Evolutionary conservation across 92 coral and sea anemone genomes (phyloP).

Genomic region (Pocillopora grandis): DNA sequence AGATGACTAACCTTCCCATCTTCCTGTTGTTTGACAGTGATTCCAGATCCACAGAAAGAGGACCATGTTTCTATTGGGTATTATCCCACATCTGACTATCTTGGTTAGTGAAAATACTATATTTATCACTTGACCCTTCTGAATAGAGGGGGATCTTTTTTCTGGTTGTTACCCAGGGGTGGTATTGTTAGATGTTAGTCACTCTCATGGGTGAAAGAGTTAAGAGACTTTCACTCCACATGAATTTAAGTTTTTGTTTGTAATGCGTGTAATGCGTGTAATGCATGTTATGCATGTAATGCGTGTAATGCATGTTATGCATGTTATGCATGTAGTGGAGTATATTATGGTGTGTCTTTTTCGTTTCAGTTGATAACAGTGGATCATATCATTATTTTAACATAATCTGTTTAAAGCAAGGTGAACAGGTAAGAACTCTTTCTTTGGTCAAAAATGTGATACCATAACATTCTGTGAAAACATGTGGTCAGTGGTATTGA

Average conservation of each 20-base stretch:
- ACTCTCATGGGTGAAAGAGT: too few relatives aligned
- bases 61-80: slow-evolving; percentile 57
- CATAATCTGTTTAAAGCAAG: slow-evolving; percentile 83
- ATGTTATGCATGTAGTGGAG: too few relatives aligned
- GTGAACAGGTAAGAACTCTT: slow-evolving; percentile 82
- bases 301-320: too few relatives aligned
- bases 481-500: too few relatives aligned
- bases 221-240: neutral
- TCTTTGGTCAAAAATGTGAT: neutral
- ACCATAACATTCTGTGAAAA: too few relatives aligned
- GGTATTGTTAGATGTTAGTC: too few relatives aligned
- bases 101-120: slow-evolving; percentile 47
- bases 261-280: too few relatives aligned
- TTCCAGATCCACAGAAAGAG: slow-evolving; percentile 50
- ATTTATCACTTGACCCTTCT: too few relatives aligned
- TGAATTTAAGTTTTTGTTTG: neutral
- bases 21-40: slow-evolving; percentile 1
- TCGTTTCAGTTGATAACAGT: slow-evolving; percentile 68
- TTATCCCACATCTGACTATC: slow-evolving; percentile 73
- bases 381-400: slow-evolving; percentile 87
- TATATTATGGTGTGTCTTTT: neutral
- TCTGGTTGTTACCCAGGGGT: too few relatives aligned
- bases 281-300: too few relatives aligned
- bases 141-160: too few relatives aligned
- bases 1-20: neutral